Evolutionary conservation across 2,113 vertebrate species (phyloP).

Genomic region (Trichomycterus rosablanca): DNA sequence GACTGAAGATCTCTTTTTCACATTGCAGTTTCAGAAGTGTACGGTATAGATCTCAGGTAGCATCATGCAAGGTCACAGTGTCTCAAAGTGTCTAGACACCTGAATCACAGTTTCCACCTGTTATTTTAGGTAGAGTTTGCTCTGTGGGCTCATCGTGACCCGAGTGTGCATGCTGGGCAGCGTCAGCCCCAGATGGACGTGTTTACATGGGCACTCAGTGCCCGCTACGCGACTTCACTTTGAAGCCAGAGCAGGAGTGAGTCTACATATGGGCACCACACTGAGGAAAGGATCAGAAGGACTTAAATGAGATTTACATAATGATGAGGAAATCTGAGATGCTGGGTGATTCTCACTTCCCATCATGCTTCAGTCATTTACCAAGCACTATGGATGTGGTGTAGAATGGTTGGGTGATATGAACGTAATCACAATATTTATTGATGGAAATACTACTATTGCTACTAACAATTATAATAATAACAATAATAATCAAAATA

Average conservation of each 20-base stretch:
- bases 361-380: slow-evolving; percentile 49
- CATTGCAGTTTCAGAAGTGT: no score
- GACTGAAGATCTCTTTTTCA: no score
- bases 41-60: no score
- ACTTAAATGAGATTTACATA: slow-evolving; percentile 65
- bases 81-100: background rate
- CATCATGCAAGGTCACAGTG: background rate
- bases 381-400: no score
- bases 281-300: slow-evolving; percentile 63
- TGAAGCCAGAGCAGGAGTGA: slow-evolving; percentile 57
- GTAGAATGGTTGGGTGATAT: no score
- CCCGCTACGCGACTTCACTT: slow-evolving; percentile 54
- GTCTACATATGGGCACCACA: slow-evolving; percentile 61
- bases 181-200: slow-evolving; percentile 61
- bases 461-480: no score
- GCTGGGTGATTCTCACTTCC: slow-evolving; percentile 7
- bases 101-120: background rate
- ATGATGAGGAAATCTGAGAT: slow-evolving; percentile 56
- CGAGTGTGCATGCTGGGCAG: background rate
- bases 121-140: no score
- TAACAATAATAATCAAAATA: no score
- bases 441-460: no score
- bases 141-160: background rate
- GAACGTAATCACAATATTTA: no score
- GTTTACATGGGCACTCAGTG: slow-evolving; percentile 62